These are phyloP conservation scores for Hecatera dysodea DNA, from an alignment of 2,888 invertebrate species.

Conservation along the genomic window DNA sequence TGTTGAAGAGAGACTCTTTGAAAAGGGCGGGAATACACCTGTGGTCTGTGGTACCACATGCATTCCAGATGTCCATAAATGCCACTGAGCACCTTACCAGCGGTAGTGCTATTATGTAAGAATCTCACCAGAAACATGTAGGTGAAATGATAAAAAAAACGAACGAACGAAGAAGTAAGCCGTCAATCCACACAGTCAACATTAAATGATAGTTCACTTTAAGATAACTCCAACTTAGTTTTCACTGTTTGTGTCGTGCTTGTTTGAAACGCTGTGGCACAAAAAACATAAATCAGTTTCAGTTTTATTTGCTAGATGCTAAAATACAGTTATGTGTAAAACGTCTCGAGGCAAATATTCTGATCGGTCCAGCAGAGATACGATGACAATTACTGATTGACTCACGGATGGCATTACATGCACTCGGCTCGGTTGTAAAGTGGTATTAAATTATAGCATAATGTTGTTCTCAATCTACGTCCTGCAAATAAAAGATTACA, in stretches of 20 bases:
- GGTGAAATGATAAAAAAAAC: too few relatives aligned
- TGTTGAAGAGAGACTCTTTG: too few relatives aligned
- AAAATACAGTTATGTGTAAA: constrained; percentile 1
- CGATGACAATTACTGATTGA: constrained; percentile 50
- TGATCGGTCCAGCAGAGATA: constrained; percentile 24
- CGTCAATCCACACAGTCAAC: too few relatives aligned
- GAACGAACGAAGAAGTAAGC: too few relatives aligned
- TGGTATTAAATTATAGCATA: constrained; percentile 43
- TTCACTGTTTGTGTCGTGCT: too few relatives aligned
- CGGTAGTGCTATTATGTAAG: background rate
- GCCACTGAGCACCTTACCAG: background rate
- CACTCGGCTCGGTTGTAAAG: constrained; percentile 48
- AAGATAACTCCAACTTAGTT: too few relatives aligned
- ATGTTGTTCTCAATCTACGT: constrained; percentile 27
- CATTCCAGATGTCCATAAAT: background rate
- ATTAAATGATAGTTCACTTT: too few relatives aligned
- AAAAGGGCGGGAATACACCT: background rate
- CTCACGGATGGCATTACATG: constrained; percentile 41
- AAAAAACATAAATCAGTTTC: too few relatives aligned
- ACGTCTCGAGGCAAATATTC: constrained; percentile 38
- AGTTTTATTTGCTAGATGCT: background rate
- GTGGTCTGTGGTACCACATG: background rate
- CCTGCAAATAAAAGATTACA: constrained; percentile 25
- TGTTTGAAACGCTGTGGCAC: too few relatives aligned
- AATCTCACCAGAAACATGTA: too few relatives aligned